Conservation (phyloP, 2,797 vertebrate species). For the Ceryle rudis region DNA sequence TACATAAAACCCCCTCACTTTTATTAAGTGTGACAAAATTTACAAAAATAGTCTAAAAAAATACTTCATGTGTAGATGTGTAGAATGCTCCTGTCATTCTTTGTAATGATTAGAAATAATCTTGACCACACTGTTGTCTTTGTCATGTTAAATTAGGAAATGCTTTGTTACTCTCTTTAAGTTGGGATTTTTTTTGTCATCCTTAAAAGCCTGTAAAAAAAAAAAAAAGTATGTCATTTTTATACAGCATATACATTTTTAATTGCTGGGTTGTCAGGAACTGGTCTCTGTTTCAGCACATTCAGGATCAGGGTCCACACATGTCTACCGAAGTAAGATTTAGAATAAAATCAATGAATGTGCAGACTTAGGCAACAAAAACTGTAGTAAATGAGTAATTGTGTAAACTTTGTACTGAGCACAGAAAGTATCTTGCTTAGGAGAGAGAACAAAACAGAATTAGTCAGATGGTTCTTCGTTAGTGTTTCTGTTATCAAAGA, state of each 20-base stretch:
- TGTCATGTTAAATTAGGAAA: not conserved
- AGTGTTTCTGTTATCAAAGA: not conserved
- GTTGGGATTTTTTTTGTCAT: not conserved
- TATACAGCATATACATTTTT: not conserved
- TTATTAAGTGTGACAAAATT: not conserved
- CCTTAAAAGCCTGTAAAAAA: not conserved
- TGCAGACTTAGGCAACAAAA: not conserved
- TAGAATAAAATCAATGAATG: not conserved
- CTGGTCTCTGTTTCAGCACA: not conserved
- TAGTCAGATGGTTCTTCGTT: not conserved
- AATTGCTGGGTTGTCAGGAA: not conserved
- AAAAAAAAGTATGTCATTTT: not conserved
- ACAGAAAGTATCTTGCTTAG: not conserved
- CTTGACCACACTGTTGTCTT: not conserved
- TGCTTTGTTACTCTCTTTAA: not conserved
- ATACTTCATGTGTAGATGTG: accelerated
- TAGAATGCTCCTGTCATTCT: not conserved
- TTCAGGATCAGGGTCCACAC: not conserved
- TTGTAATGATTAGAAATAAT: not conserved
- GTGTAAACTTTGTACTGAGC: not conserved
- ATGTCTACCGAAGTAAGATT: not conserved
- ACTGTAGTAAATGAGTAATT: not conserved
- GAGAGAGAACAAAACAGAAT: not conserved
- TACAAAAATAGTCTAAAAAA: not conserved
- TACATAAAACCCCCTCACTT: not conserved